Conservation (phyloP, 2,888 invertebrate genomes). For the Catonia carolina region DNA sequence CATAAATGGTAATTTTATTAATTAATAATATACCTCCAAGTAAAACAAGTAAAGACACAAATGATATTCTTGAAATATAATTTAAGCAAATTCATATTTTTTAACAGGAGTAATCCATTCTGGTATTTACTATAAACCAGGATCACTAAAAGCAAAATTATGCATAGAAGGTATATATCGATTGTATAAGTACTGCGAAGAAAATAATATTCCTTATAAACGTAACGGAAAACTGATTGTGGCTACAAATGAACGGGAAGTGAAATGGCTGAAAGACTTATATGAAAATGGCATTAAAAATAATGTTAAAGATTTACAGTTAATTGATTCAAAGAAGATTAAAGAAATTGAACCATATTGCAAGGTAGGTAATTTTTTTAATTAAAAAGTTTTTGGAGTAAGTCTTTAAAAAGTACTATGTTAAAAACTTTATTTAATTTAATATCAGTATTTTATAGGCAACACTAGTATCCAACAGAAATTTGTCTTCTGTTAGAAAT, state of each 20-base stretch:
- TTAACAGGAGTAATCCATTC: constrained; percentile 45
- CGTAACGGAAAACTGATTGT: constrained; percentile 95
- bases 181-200: constrained; percentile 78
- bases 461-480: too few species aligned
- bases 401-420: too few species aligned
- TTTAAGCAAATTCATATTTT: background rate
- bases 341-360: constrained; percentile 81
- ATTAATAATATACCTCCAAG: too few species aligned
- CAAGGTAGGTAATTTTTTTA: constrained; percentile 44
- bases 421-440: too few species aligned
- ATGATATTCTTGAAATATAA: background rate
- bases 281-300: constrained; percentile 77
- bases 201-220: constrained; percentile 81
- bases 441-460: too few species aligned
- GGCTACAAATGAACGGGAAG: constrained; percentile 67
- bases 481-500: too few species aligned
- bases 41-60: too few species aligned
- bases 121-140: constrained; percentile 85
- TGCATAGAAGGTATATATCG: constrained; percentile 82
- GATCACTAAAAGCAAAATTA: constrained; percentile 85
- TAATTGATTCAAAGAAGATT: constrained; percentile 70
- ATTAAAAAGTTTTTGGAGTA: too few species aligned
- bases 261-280: constrained; percentile 64
- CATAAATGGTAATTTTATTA: too few species aligned
- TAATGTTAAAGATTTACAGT: constrained; percentile 72